Evolutionary conservation across 2,113 vertebrate genomes (phyloP), one percentile per base, ranked within the genome.

Genomic region (human): DNA sequence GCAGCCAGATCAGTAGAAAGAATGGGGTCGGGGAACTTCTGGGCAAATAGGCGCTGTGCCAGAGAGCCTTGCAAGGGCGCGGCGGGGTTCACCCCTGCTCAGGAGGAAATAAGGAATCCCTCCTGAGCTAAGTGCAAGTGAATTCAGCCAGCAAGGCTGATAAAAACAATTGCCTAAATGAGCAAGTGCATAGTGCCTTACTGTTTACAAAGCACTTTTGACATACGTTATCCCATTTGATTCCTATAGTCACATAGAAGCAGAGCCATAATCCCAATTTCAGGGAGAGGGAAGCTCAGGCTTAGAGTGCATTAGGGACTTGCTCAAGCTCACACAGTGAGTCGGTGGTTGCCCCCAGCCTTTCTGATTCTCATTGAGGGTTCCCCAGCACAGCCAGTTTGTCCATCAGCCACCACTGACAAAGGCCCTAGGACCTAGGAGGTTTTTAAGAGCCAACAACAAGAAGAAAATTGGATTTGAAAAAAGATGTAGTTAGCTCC

Each of bases 401-500:
- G 32, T 40, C 10, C 40, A 38, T 3, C 22, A 57, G 38, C 35
- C 57, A 38, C 48, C 59, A 22, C 0, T 3, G 16, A 23, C 0
- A 2, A 35, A 90, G 50, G 38, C 32, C 35, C 59, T 27, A 20
- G 64, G 55, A 38, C n/a, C 43, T 40, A 13, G 18, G 70, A 76
- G n/a, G 61, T 40, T 91, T 89, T 79, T 3, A 57, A 95, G 45
- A 79, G 23, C 40, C 72, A 48, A 32, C 1, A 25, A 43, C 5
- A 45, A 68, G 25, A 48, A 78, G 18, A 68, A 88, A 27, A 80
- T 4, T 6, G 16, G 30, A 14, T 27, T 50, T 68, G 20, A 85
- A 79, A 94, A 95, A 94, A 95, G 82, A 73, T n/a, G 1, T 35
- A 80, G 27, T 23, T 45, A 30, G 38, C 20, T 95, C 48, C n/a